phyloP scores from a whole-genome alignment of 2,797 vertebrate species.

The Periophthalmus magnuspinnatus region DNA sequence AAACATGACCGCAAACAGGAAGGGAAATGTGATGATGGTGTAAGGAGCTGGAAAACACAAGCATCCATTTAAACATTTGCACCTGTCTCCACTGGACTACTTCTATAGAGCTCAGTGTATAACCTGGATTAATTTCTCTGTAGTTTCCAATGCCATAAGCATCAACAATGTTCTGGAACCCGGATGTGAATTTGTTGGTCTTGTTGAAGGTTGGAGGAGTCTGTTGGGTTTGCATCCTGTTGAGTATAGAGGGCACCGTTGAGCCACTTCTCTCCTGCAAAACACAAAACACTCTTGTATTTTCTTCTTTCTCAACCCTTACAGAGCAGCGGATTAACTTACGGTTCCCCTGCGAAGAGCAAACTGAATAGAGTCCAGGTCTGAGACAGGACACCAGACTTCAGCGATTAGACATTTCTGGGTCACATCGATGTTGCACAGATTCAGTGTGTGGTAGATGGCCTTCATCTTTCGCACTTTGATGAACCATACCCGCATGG shows the following conservation, averaged over 20 bases:
- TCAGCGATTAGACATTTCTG: constrained; percentile 99
- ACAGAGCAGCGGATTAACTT: constrained; percentile 52
- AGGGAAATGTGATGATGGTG: constrained; percentile 98
- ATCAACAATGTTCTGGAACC: constrained; percentile 97
- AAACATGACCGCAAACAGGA: constrained; percentile 99
- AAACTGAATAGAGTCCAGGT: constrained; percentile 97
- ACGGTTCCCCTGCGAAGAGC: constrained; percentile 95
- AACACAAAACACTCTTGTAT: constrained; percentile 8
- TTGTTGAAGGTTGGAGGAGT: constrained; percentile 97
- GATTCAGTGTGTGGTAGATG: constrained; percentile 97
- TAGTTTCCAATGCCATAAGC: constrained; percentile 96
- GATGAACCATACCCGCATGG: constrained; percentile 95
- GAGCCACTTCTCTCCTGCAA: constrained; percentile 94
- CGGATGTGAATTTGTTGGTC: constrained; percentile 96
- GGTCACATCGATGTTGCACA: constrained; percentile 98
- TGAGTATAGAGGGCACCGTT: constrained; percentile 96
- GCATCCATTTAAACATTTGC: neutral
- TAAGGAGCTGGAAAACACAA: constrained; percentile 84
- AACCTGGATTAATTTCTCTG: constrained; percentile 97
- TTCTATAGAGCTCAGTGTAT: neutral
- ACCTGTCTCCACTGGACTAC: neutral
- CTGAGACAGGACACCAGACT: constrained; percentile 95
- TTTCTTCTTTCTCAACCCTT: neutral
- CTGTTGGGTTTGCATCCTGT: constrained; percentile 97
- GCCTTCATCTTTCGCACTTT: constrained; percentile 99